phyloP scores from a whole-genome alignment of 1,140 invertebrate genomes.

The Scaptodrosophila lebanonensis region DNA sequence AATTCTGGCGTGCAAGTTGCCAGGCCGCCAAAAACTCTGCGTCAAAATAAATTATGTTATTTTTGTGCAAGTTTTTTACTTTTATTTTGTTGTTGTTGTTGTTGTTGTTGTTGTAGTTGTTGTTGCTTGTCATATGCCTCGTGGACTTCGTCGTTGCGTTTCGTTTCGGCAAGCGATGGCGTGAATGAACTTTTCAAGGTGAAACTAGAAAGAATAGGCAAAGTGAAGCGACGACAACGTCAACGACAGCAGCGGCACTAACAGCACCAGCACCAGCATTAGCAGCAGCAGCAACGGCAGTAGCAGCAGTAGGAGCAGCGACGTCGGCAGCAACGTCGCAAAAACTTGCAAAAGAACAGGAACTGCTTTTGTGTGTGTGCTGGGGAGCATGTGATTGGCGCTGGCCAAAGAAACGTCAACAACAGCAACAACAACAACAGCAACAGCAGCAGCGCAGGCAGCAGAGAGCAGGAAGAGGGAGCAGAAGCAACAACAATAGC shows the following conservation, averaged over 20 bases:
- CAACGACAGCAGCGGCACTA: not conserved
- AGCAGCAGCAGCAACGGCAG: constrained; percentile 13
- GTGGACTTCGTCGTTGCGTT: constrained; percentile 64
- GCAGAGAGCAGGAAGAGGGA: too few relatives aligned
- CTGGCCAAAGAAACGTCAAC: constrained; percentile 28
- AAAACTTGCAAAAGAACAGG: constrained; percentile 62
- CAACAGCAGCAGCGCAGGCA: constrained; percentile 10
- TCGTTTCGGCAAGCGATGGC: constrained; percentile 43
- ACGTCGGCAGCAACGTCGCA: constrained; percentile 10
- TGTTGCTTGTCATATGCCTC: not conserved
- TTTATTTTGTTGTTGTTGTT: constrained; percentile 18
- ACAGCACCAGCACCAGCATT: constrained; percentile 17
- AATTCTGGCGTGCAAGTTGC: constrained; percentile 57
- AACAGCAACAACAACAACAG: constrained; percentile 35
- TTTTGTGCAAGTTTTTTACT: constrained; percentile 70
- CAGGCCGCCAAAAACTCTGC: constrained; percentile 22
- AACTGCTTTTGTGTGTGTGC: constrained; percentile 45
- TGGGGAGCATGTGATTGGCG: constrained; percentile 63
- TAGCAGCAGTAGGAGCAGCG: too few relatives aligned
- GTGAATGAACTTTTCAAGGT: constrained; percentile 77
- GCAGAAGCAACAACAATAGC: constrained; percentile 29
- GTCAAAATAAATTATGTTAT: constrained; percentile 72
- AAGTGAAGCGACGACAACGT: constrained; percentile 49
- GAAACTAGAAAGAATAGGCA: constrained; percentile 73
- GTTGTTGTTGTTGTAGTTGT: constrained; percentile 7